Conservation (phyloP, 1,140 invertebrate genomes). For the Helicorthomorpha holstii region DNA sequence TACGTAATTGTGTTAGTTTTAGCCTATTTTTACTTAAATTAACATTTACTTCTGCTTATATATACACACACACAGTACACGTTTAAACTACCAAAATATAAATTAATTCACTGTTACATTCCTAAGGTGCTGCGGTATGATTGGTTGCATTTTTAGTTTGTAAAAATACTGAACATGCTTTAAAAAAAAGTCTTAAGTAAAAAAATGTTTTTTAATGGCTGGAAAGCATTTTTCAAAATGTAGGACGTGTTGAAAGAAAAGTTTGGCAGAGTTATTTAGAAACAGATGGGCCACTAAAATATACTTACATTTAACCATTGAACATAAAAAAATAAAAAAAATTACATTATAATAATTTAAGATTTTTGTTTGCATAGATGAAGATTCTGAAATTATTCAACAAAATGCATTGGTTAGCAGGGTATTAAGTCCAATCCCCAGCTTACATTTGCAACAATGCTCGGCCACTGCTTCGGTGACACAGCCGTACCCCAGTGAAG, state of each 20-base stretch:
- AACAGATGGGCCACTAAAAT: slow-evolving; percentile 2
- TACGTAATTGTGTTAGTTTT: too few species aligned
- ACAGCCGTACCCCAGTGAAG: slow-evolving; percentile 29
- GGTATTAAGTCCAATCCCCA: slow-evolving; percentile 1
- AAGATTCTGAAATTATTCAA: background rate
- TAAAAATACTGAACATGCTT: too few species aligned
- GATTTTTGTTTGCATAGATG: slow-evolving; percentile 1
- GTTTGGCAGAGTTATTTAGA: background rate
- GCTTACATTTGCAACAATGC: slow-evolving; percentile 3
- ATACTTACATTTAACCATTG: slow-evolving; percentile 7
- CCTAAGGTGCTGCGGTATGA: too few species aligned
- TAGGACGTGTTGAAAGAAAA: background rate
- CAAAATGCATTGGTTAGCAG: slow-evolving; percentile 7
- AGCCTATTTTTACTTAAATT: too few species aligned
- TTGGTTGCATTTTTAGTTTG: too few species aligned
- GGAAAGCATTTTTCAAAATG: background rate
- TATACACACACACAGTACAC: too few species aligned
- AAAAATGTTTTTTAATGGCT: too few species aligned
- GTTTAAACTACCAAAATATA: too few species aligned
- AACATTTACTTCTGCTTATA: too few species aligned
- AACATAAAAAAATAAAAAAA: too few species aligned
- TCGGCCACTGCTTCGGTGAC: slow-evolving; percentile 17
- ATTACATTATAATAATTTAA: slow-evolving; percentile 10
- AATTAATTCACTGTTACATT: too few species aligned
- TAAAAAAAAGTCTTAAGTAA: too few species aligned